Evolutionary conservation across 2,113 vertebrate species (phyloP), one percentile per base, ranked within the genome.

Genomic region (Felis chaus): DNA sequence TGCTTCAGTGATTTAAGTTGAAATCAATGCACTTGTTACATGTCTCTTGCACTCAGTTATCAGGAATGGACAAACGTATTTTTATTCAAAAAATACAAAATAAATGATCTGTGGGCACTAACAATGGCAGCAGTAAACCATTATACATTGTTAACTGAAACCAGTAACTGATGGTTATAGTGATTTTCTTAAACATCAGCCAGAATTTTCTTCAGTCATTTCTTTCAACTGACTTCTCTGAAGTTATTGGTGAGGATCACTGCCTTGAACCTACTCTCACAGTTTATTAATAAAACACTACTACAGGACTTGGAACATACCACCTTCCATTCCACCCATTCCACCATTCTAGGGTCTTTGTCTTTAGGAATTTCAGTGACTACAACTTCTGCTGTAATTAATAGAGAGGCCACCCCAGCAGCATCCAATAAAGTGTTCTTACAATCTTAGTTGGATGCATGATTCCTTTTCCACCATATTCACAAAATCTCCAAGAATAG

Each of bases 351-450:
- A 0, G 96, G 39, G 65, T 99, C 2, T 7, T 23, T 61, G 57
- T 61, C 57, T 97, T 99, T 99, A 76, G 99, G 99, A 1, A 99
- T 84, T 98, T 99, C 99, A 0, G 99, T 99, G 92, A 99, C 99
- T 1, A 99, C 99, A 0, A 99, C 99, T 98, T 99, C 99, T 6
- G 99, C 99, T 1, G 99, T 99, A 4, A 99, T 98, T 2, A 99
- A 98, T 65, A 99, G 99, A 8, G 99, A 99, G 0, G 99, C 99
- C 0, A 99, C 99, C 14, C 99, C 99, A 0, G 99, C 99, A 0
- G 99, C 99, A 50, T 99, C 71, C 39, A 74, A 41, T 27, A 41
- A 74, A 76, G 27, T 25, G 39, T 76, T 76, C 39, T 76, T 76
- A 76, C 25, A 76, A 16, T 25, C 13, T 45, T 76, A 45, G 39